phyloP scores from a whole-genome alignment of 2,797 vertebrate species.

The Heliangelus exortis region DNA sequence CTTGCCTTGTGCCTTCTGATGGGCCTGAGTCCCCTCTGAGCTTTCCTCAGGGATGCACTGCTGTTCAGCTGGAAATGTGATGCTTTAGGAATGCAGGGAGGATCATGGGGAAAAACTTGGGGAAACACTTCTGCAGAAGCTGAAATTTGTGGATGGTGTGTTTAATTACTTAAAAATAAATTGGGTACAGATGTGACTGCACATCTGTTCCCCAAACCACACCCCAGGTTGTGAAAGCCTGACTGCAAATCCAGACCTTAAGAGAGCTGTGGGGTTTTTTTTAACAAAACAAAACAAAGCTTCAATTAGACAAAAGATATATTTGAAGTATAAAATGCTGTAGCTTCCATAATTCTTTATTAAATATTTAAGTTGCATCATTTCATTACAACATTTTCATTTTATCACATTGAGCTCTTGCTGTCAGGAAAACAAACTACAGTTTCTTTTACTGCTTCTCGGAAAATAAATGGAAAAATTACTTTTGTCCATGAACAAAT shows the following conservation, averaged over 20 bases:
- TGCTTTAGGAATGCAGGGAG: too few species aligned
- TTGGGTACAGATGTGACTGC: too few species aligned
- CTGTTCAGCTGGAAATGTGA: background rate
- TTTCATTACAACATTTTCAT: conserved; percentile 73
- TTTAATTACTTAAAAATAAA: background rate
- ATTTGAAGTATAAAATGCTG: conserved; percentile 61
- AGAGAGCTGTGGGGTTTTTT: too few species aligned
- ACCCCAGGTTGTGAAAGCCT: background rate
- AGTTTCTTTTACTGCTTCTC: conserved; percentile 28
- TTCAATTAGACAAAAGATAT: conserved; percentile 34
- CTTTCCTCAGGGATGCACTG: rapidly evolving
- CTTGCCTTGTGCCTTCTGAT: background rate
- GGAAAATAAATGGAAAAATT: conserved; percentile 53
- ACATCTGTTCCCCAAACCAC: rapidly evolving
- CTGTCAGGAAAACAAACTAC: conserved; percentile 66
- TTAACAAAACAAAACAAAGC: background rate
- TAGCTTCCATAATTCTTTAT: conserved; percentile 76
- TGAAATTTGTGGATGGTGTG: background rate
- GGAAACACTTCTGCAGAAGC: background rate
- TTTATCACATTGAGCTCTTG: conserved; percentile 64
- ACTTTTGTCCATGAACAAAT: conserved; percentile 23
- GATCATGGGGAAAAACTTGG: background rate
- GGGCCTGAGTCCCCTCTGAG: background rate
- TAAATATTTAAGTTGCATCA: conserved; percentile 74
- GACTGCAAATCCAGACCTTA: background rate